Conservation (phyloP, 2,888 invertebrate genomes). For the Aphodius sticticus region DNA sequence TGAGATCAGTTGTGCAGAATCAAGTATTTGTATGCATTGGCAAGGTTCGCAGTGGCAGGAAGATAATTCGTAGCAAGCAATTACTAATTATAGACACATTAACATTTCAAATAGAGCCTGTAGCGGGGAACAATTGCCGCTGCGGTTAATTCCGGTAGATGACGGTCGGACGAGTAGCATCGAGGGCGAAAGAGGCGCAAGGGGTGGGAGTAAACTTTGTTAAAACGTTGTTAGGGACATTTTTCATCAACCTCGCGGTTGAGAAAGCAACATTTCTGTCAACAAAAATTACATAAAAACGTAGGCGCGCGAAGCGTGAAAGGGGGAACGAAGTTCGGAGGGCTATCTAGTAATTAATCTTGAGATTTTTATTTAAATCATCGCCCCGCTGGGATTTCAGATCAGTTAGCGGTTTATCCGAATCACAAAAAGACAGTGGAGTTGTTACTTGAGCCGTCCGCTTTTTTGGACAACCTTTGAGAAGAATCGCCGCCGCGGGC, state of each 20-base stretch:
- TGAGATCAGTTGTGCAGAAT: slow-evolving; percentile 17
- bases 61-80: slow-evolving; percentile 12
- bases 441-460: not conserved
- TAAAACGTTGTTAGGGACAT: slow-evolving; percentile 23
- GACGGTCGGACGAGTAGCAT: not conserved
- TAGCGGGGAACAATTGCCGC: not conserved
- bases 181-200: not conserved
- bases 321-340: not conserved
- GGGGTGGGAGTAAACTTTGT: slow-evolving; percentile 12
- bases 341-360: slow-evolving; percentile 24
- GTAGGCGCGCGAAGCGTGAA: slow-evolving; percentile 11
- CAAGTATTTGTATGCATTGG: slow-evolving; percentile 25
- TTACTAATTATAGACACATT: slow-evolving; percentile 21
- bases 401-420: slow-evolving; percentile 6
- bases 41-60: slow-evolving; percentile 9
- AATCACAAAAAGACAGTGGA: slow-evolving; percentile 5
- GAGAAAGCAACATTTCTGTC: slow-evolving; percentile 10
- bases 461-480: not conserved
- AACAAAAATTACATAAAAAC: slow-evolving; percentile 22
- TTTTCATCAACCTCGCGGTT: slow-evolving; percentile 13
- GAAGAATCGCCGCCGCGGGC: not conserved
- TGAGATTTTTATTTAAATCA: slow-evolving; percentile 26
- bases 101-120: slow-evolving; percentile 14
- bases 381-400: not conserved
- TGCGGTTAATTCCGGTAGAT: not conserved